Percentiles rank a stretch among this genome's conserved stretches.
phyloP scores from a whole-genome alignment of 92 coral and sea anemone species.

The Zoanthus sociatus region DNA sequence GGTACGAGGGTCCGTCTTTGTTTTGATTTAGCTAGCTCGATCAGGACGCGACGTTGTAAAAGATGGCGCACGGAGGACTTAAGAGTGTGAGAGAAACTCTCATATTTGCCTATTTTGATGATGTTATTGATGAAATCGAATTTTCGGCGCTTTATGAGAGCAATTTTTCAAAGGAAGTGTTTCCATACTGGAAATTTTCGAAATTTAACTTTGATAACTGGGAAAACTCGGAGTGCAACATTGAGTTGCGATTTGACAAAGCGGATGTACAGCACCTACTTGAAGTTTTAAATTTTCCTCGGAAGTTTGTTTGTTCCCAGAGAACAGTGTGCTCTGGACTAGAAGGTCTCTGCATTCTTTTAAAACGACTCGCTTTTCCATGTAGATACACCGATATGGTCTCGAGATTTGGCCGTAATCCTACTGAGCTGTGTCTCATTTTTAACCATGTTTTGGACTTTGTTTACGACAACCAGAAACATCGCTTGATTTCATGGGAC shows the following conservation, averaged over 20 bases:
- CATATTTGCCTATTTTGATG: background rate
- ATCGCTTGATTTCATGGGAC: constrained; percentile 60
- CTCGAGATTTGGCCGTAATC: constrained; percentile 62
- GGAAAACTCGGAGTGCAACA: background rate
- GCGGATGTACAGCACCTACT: background rate
- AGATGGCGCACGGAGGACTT: no score
- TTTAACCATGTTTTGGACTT: constrained; percentile 47
- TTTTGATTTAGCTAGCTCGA: no score
- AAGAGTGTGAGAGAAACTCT: background rate
- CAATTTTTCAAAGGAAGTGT: background rate
- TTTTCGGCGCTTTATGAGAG: background rate
- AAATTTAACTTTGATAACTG: background rate
- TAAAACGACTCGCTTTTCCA: constrained; percentile 66
- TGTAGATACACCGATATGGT: constrained; percentile 67
- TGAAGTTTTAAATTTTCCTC: constrained; percentile 28
- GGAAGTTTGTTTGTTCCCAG: constrained; percentile 63
- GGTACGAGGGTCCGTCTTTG: no score
- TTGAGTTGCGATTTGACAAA: background rate
- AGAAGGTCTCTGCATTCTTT: constrained; percentile 65
- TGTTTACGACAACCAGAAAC: constrained; percentile 53
- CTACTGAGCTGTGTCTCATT: constrained; percentile 69
- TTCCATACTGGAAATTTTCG: background rate
- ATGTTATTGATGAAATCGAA: background rate
- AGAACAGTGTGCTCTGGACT: constrained; percentile 60
- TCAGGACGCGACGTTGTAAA: no score